Base-by-base conservation (phyloP, 2,113 vertebrate genomes). In the Siphamia tubifer region DNA sequence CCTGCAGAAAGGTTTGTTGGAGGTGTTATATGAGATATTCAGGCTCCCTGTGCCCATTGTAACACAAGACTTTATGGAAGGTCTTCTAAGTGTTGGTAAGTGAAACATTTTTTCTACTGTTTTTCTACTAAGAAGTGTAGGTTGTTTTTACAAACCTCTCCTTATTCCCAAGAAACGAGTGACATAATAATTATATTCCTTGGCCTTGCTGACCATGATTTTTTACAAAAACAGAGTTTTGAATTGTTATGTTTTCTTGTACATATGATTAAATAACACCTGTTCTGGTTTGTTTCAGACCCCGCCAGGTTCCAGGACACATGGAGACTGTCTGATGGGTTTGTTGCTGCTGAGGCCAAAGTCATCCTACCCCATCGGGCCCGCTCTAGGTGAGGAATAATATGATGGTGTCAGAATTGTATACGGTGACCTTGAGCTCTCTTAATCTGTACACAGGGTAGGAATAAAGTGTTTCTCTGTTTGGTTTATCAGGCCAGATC, bases 1-100 rank as follows among this genome's bases (percentile, higher is more conserved):
- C 38, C 79, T 85, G 7, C 85, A 99, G 98, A 92, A 93, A 88
- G 95, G 96, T 63, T 86, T 99, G 39, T 90, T 99, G 79, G 97
- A 99, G 85, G 96, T 99, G 69, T 92, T 99, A 39, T 98, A 98
- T 77, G 98, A 99, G 69, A 96, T 99, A 83, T 99, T 99, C 91
- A 93, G 98, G 56, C 95, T 99, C 75, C 96, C 96, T 81, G 87
- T 98, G 43, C 97, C 98, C 77, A 92, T 96, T 58, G 91, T 92
- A 32, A 98, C 97, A 35, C 94, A 96, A 80, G 96, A 99, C 76
- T 99, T 99, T 83, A 95, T 93, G 35, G 98, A 98, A 87, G 97
- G 94, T 62, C 92, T 99, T 77, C 91, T 97, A 51, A 99, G 96
- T 87, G 98, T 98, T 62, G 98, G 98, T 97, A 79, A 91, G 78